These are phyloP conservation scores for Oxytorus armatus DNA, from an alignment of 2,888 invertebrate species.

Conservation along the genomic window DNA sequence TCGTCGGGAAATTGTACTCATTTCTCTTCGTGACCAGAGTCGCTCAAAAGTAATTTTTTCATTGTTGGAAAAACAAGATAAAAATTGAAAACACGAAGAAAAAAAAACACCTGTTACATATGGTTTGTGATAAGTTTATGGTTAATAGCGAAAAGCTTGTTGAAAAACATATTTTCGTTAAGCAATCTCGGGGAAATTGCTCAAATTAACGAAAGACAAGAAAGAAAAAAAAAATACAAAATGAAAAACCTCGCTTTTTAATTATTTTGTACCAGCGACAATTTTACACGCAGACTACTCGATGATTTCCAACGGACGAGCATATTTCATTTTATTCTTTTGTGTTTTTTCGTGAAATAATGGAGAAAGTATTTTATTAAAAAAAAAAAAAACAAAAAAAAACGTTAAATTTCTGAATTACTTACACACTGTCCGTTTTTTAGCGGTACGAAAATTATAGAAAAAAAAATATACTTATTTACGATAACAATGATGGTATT, in stretches of 20 bases:
- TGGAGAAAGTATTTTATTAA: constrained; percentile 53
- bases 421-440: constrained; percentile 33
- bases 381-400: constrained; percentile 28
- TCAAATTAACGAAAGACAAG: constrained; percentile 59
- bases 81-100: constrained; percentile 2
- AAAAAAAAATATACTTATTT: constrained; percentile 53
- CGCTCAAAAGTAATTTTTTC: constrained; percentile 37
- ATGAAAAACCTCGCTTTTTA: constrained; percentile 44
- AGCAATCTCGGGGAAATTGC: constrained; percentile 49
- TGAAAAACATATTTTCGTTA: constrained; percentile 16
- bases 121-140: neutral
- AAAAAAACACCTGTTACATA: constrained; percentile 6
- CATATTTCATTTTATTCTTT: constrained; percentile 35
- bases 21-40: neutral
- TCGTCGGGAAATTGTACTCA: neutral
- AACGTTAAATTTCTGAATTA: constrained; percentile 33
- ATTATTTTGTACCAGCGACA: constrained; percentile 50
- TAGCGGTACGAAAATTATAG: neutral
- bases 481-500: constrained; percentile 21
- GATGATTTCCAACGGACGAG: constrained; percentile 50
- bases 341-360: constrained; percentile 32
- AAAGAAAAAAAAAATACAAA: constrained; percentile 31
- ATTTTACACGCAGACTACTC: constrained; percentile 37
- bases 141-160: neutral
- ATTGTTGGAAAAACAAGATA: constrained; percentile 32